phyloP scores from a whole-genome alignment of 1,140 invertebrate species.

The Zaprionus inermis region DNA sequence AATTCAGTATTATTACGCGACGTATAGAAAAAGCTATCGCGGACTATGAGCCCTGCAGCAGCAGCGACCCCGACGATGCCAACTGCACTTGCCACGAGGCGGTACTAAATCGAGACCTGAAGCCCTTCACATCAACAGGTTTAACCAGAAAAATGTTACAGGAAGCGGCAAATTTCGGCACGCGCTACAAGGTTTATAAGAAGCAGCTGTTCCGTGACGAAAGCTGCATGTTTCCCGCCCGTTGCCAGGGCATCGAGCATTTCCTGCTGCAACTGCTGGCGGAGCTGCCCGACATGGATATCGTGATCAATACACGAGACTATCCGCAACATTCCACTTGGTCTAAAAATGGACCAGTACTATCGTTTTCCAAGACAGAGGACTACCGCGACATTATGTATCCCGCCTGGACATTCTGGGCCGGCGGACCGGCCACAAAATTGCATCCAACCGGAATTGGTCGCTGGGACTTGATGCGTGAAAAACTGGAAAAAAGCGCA shows the following conservation, averaged over 20 bases:
- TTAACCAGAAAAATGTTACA: conserved; percentile 89
- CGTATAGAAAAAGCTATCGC: conserved; percentile 73
- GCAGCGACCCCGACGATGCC: conserved; percentile 42
- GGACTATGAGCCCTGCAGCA: conserved; percentile 54
- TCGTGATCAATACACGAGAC: conserved; percentile 95
- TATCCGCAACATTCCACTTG: conserved; percentile 90
- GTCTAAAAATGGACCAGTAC: conserved; percentile 88
- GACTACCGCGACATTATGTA: conserved; percentile 97
- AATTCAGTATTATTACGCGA: conserved; percentile 34
- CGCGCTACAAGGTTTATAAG: conserved; percentile 91
- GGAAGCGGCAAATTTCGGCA: conserved; percentile 86
- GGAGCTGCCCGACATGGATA: conserved; percentile 92
- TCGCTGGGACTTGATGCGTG: conserved; percentile 94
- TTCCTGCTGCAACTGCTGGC: conserved; percentile 91
- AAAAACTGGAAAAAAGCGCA: conserved; percentile 88
- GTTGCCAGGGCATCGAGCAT: conserved; percentile 96
- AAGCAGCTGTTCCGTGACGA: conserved; percentile 92
- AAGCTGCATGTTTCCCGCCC: conserved; percentile 95
- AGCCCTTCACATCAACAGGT: conserved; percentile 87
- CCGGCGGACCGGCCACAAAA: conserved; percentile 97
- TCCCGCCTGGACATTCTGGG: conserved; percentile 99
- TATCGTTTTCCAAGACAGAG: conserved; percentile 97
- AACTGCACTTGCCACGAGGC: conserved; percentile 87
- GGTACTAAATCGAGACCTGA: conserved; percentile 89
- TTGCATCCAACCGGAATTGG: conserved; percentile 97